A percentile compares a stretch with the other conserved stretches of the same genome.
Evolutionary conservation across 1,140 invertebrate species (phyloP).

Genomic region (Tachypleus tridentatus): DNA sequence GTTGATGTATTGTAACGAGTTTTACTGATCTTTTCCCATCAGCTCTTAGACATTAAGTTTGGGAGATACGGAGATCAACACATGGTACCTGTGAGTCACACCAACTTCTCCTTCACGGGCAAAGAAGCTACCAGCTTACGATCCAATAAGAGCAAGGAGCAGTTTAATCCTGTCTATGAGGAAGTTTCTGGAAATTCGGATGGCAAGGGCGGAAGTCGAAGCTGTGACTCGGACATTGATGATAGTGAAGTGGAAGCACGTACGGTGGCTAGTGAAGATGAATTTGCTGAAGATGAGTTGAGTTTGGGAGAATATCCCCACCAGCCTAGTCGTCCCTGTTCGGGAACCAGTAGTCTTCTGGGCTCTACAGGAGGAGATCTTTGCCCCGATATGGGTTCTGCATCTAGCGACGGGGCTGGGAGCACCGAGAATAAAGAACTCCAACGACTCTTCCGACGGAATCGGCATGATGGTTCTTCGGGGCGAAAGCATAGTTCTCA

Average conservation of each 20-base stretch:
- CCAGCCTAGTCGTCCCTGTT: conserved; percentile 14
- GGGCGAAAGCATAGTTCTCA: conserved; percentile 10
- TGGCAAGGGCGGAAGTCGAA: conserved; percentile 13
- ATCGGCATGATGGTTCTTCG: not conserved
- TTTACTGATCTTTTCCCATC: conserved; percentile 5
- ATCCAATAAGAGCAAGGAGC: conserved; percentile 15
- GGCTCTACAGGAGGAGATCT: conserved; percentile 22
- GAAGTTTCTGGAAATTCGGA: conserved; percentile 23
- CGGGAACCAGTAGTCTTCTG: conserved; percentile 21
- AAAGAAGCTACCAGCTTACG: conserved; percentile 1
- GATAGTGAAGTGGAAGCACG: conserved; percentile 19
- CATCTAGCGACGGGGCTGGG: conserved; percentile 12
- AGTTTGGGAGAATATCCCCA: conserved; percentile 23
- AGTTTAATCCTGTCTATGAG: conserved; percentile 24
- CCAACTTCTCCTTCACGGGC: conserved; percentile 16
- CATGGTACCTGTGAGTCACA: conserved; percentile 12
- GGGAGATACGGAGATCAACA: conserved; percentile 21
- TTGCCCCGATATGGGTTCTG: conserved; percentile 19
- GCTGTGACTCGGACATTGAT: conserved; percentile 21
- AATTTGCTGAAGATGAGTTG: conserved; percentile 25
- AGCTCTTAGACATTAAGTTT: conserved; percentile 25
- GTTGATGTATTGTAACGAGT: too few species aligned
- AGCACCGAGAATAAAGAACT: conserved; percentile 9
- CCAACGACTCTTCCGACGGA: conserved; percentile 7
- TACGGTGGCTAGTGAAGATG: conserved; percentile 23